Conservation (phyloP, 2,888 invertebrate species). For the Helleia helle region DNA sequence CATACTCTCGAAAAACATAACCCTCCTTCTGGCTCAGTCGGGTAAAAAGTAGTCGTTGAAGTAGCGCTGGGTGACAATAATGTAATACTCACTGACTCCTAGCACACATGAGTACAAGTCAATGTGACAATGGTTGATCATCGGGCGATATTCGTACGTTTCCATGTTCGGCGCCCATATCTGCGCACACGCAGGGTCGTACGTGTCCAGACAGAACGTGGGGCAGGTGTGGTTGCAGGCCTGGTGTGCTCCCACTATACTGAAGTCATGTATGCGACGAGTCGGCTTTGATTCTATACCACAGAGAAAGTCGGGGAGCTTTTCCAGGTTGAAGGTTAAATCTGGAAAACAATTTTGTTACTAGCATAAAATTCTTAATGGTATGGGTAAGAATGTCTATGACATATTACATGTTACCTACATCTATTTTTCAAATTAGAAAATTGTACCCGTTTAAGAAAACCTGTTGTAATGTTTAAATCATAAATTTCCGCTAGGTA, state of each 20-base stretch:
- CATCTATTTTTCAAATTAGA: no score
- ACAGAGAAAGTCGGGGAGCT: constrained; percentile 27
- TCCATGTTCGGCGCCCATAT: constrained; percentile 33
- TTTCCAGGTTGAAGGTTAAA: constrained; percentile 30
- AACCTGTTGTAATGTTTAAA: no score
- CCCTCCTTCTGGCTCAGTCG: no score
- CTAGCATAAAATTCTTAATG: no score
- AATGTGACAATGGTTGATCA: constrained; percentile 63
- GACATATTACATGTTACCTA: no score
- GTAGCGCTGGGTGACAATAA: no score
- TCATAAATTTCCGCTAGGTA: no score
- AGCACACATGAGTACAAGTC: constrained; percentile 51
- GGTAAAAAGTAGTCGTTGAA: no score
- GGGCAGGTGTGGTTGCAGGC: constrained; percentile 59
- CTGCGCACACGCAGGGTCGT: constrained; percentile 50
- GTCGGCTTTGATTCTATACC: constrained; percentile 9
- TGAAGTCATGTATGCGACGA: constrained; percentile 40
- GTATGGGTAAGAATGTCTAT: no score
- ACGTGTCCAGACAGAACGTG: constrained; percentile 46
- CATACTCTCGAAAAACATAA: no score
- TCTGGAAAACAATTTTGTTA: constrained; percentile 31
- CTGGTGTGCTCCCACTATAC: constrained; percentile 47
- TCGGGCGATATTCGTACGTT: constrained; percentile 26
- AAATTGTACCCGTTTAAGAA: no score
- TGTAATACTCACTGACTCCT: constrained; percentile 55